Evolutionary conservation across 2,113 vertebrate species (phyloP).

Genomic region (Dipodomys ordii): DNA sequence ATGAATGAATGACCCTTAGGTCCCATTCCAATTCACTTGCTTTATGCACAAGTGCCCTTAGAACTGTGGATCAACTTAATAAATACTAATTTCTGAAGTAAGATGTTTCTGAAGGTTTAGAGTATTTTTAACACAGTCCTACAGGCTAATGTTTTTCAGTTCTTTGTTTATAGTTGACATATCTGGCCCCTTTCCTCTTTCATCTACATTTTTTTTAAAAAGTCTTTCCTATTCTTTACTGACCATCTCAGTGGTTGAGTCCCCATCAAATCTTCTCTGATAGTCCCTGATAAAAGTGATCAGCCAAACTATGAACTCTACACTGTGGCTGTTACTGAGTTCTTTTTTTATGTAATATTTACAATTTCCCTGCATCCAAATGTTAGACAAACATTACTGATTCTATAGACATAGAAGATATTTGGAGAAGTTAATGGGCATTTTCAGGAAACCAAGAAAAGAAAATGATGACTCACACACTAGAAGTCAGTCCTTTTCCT

Average conservation of each 20-base stretch:
- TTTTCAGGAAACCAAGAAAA: background rate
- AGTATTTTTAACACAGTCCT: background rate
- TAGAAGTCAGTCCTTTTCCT: background rate
- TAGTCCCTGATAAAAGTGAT: background rate
- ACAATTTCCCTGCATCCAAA: conserved; percentile 12
- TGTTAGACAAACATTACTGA: background rate
- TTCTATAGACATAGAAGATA: background rate
- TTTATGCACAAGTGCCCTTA: background rate
- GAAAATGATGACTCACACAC: background rate
- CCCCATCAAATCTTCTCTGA: background rate
- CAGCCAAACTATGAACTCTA: background rate
- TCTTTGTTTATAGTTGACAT: conserved; percentile 13
- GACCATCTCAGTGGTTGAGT: background rate
- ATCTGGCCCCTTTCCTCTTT: background rate
- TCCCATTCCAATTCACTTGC: background rate
- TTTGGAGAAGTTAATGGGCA: background rate
- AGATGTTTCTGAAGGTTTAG: background rate
- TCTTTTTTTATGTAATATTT: background rate
- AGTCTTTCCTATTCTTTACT: background rate
- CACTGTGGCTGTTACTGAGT: background rate
- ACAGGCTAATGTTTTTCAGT: background rate
- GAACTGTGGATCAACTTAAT: background rate
- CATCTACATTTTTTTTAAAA: background rate
- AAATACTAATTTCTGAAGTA: conserved; percentile 44
- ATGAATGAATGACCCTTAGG: background rate